Evolutionary conservation across 2,113 vertebrate species (phyloP), one percentile per base, ranked within the genome.

Genomic region (Puntigrus tetrazona): DNA sequence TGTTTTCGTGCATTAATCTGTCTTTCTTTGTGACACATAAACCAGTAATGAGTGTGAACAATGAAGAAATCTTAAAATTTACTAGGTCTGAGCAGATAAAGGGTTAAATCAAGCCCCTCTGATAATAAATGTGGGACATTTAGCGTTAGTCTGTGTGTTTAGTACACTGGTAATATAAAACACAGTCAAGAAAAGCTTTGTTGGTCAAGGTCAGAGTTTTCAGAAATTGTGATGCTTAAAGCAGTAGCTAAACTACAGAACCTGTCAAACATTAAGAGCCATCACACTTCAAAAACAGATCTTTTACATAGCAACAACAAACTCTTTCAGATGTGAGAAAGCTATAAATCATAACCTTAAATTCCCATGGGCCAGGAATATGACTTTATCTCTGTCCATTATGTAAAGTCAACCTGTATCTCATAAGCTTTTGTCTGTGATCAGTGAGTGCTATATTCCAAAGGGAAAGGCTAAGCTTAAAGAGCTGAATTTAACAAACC

Each of bases 401-500:
- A 91, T 84, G 78, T 82, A 90, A 89, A 65, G 80, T 87, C 84
- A 86, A 90, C 87, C 85, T 55, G 78, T 91, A 89, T 88, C 84
- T 57, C 90, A 87, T 86, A 92, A 91, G 89, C 90, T 91, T 86
- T 94, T 92, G 94, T 93, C 92, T 92, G 91, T 91, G 91, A 93
- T 92, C 91, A 94, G 91, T 81, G 91, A 93, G 91, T 93, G 92
- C 91, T 94, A 92, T 92, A 93, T 94, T 95, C 95, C 96, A 89
- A 94, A 93, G 96, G 95, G 96, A 91, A 95, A 94, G 96, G 95
- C 95, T 91, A 93, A 95, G 95, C 95, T 97, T 96, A 96, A 97
- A 97, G 96, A 95, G 95, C 95, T 95, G 96, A 98, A 99, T 98
- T 98, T 97, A 98, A 98, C 97, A 97, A 98, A 98, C 97, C 97